Conservation (phyloP, 2,888 invertebrate species). For the Diarsia brunnea region DNA sequence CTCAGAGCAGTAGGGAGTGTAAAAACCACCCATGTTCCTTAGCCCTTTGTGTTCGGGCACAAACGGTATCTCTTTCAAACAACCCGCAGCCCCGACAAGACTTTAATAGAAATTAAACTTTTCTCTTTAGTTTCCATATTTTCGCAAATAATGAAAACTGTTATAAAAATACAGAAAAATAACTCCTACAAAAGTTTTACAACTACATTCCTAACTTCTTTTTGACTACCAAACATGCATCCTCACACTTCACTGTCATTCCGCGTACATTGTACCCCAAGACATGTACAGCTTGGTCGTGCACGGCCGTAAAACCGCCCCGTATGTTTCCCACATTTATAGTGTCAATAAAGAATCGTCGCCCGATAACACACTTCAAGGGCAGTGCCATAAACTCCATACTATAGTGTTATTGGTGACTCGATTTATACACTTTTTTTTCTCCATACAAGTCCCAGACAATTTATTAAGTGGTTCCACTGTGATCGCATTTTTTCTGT, state of each 20-base stretch:
- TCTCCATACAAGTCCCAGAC: conserved; percentile 76
- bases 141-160: no score
- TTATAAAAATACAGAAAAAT: not conserved
- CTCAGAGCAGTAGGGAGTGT: no score
- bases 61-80: no score
- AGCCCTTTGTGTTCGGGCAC: no score
- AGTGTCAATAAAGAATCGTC: conserved; percentile 87
- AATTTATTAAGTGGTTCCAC: conserved; percentile 86
- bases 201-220: not conserved
- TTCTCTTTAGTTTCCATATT: not conserved
- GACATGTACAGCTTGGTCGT: conserved; percentile 35
- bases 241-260: conserved; percentile 23
- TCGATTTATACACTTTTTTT: conserved; percentile 84
- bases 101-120: not conserved
- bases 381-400: conserved; percentile 86
- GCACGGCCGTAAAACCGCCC: conserved; percentile 63
- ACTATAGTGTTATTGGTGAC: conserved; percentile 88
- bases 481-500: conserved; percentile 76
- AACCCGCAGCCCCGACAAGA: no score
- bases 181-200: not conserved
- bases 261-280: conserved; percentile 40
- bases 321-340: conserved; percentile 82
- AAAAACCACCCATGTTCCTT: no score
- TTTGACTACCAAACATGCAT: not conserved
- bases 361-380: conserved; percentile 85